A percentile compares a stretch with the other conserved stretches of the same genome.
Conservation (phyloP, 2,797 vertebrate genomes). For the Choloepus didactylus region DNA sequence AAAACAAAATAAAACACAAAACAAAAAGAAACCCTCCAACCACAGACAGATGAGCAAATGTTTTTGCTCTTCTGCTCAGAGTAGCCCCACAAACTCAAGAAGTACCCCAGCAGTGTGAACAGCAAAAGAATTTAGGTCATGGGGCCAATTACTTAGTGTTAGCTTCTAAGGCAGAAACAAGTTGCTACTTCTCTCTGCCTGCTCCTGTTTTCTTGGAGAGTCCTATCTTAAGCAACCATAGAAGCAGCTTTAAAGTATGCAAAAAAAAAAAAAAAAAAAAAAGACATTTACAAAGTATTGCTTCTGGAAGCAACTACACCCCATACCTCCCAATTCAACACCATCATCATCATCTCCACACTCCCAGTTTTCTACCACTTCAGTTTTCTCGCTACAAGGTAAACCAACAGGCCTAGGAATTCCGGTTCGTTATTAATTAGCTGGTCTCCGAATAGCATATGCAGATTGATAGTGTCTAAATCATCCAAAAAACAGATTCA, state of each 20-base stretch:
- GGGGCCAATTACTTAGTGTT: neutral
- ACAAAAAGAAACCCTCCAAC: neutral
- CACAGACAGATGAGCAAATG: neutral
- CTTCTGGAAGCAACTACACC: constrained; percentile 17
- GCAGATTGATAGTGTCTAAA: neutral
- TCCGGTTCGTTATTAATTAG: neutral
- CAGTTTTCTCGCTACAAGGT: neutral
- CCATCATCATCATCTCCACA: neutral
- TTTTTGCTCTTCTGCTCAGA: constrained; percentile 3
- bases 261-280: neutral
- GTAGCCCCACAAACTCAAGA: neutral
- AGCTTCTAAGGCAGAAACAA: constrained; percentile 48
- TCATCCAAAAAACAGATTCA: neutral
- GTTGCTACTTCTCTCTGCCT: neutral
- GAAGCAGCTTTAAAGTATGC: constrained; percentile 10
- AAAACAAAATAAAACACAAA: neutral
- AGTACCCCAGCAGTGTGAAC: neutral
- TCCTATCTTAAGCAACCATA: neutral
- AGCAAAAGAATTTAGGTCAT: constrained; percentile 61
- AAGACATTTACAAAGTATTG: neutral
- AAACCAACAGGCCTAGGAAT: neutral
- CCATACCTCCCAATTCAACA: neutral
- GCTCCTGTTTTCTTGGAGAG: neutral
- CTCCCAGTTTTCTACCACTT: neutral
- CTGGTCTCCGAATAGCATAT: neutral